Percentiles rank a stretch among this genome's conserved stretches.
Evolutionary conservation across 2,113 vertebrate genomes (phyloP).

Genomic region (Brevimyrus niger): DNA sequence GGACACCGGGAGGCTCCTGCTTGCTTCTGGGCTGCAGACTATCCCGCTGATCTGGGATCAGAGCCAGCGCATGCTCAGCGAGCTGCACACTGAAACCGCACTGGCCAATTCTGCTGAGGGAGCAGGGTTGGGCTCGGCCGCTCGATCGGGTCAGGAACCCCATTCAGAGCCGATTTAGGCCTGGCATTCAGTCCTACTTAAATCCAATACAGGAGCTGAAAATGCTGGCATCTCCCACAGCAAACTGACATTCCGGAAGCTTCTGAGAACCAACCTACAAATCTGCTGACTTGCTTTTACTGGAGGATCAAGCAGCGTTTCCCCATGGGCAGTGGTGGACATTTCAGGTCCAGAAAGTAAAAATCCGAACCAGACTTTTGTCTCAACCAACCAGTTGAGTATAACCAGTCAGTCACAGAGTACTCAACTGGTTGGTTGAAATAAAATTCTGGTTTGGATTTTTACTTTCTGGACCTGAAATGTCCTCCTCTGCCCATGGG

Average conservation of each 20-base stretch:
- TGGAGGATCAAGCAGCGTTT: not conserved
- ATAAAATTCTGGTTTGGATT: too few relatives aligned
- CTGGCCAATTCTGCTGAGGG: not conserved
- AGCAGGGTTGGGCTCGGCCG: too few relatives aligned
- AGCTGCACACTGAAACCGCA: not conserved
- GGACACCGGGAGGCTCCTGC: conserved; percentile 69
- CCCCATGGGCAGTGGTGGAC: not conserved
- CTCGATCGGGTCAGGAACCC: not conserved
- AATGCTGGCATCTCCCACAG: not conserved
- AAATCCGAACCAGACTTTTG: not conserved
- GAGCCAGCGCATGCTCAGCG: not conserved
- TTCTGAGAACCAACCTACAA: not conserved
- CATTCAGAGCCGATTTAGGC: not conserved
- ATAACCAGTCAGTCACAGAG: too few relatives aligned
- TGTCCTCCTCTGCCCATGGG: not conserved
- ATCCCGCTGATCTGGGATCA: conserved; percentile 63
- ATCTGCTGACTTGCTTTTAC: not conserved
- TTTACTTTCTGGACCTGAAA: too few relatives aligned
- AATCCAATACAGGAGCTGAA: not conserved
- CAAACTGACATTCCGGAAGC: not conserved
- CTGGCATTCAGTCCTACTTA: not conserved
- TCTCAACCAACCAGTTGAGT: too few relatives aligned
- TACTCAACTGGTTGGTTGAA: too few relatives aligned
- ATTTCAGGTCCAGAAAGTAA: not conserved
- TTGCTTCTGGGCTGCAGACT: conserved; percentile 58